Evolutionary conservation across 2,113 vertebrate genomes (phyloP).

Genomic region (Crotalus viridis): DNA sequence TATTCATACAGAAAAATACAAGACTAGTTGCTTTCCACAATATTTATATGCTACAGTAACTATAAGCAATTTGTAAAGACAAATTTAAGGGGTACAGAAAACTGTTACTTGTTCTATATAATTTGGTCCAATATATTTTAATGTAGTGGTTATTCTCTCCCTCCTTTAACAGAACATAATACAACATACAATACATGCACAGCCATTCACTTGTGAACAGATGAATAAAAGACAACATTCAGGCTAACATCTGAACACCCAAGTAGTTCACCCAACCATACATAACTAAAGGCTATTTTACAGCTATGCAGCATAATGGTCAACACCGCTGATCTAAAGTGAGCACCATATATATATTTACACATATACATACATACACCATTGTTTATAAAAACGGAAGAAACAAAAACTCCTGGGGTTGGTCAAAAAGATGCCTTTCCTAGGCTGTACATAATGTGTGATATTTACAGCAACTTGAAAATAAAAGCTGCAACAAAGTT

Average conservation of each 20-base stretch:
- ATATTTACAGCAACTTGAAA: constrained; percentile 82
- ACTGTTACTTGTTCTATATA: constrained; percentile 75
- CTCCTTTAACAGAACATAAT: constrained; percentile 70
- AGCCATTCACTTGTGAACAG: constrained; percentile 81
- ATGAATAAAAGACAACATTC: constrained; percentile 77
- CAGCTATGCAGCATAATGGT: constrained; percentile 86
- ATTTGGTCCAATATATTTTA: constrained; percentile 88
- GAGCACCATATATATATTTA: constrained; percentile 86
- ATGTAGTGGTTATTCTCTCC: constrained; percentile 77
- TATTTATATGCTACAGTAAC: constrained; percentile 91
- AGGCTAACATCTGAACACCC: constrained; percentile 70
- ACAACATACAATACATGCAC: constrained; percentile 91
- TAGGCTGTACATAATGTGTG: constrained; percentile 77
- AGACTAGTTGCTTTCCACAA: constrained; percentile 81
- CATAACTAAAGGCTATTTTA: constrained; percentile 86
- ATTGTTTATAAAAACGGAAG: constrained; percentile 80
- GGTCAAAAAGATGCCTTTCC: constrained; percentile 78
- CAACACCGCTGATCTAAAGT: constrained; percentile 84
- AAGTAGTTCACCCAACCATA: constrained; percentile 73
- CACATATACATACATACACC: constrained; percentile 65
- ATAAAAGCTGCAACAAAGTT: constrained; percentile 91
- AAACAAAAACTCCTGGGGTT: constrained; percentile 72
- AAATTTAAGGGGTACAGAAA: constrained; percentile 74
- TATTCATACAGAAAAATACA: constrained; percentile 84
- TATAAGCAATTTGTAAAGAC: constrained; percentile 87